phyloP scores from a whole-genome alignment of 2,797 vertebrate species.

The Eulemur mongoz region DNA sequence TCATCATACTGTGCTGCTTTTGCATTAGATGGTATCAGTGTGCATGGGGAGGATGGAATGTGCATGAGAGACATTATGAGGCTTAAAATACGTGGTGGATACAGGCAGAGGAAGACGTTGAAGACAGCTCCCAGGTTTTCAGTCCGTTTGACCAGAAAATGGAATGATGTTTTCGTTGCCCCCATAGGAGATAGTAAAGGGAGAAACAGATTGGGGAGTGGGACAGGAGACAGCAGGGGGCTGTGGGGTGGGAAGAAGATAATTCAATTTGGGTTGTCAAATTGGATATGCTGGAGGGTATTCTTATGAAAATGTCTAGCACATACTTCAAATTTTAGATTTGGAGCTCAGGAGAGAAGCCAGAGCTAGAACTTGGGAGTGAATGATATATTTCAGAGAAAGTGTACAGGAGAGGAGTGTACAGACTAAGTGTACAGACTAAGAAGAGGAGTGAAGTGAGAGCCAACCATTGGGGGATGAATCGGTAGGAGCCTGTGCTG shows the following conservation, averaged over 20 bases:
- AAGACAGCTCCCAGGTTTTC: neutral
- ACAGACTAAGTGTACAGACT: neutral
- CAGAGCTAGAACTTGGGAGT: neutral
- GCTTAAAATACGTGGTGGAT: neutral
- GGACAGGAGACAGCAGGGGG: neutral
- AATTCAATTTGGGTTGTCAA: neutral
- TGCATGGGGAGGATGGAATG: neutral
- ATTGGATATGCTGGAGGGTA: neutral
- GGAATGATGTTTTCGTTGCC: neutral
- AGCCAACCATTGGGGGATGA: neutral
- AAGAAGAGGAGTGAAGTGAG: neutral
- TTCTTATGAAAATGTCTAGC: neutral
- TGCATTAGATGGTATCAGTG: neutral
- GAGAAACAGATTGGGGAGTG: neutral
- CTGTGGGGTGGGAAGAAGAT: neutral
- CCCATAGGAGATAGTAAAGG: neutral
- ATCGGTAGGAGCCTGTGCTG: neutral
- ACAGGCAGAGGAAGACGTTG: neutral
- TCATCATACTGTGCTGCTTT: neutral
- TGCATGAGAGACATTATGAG: neutral
- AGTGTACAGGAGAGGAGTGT: neutral
- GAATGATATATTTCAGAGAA: neutral
- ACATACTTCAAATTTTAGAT: neutral
- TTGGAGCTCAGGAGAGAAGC: slow-evolving; percentile 21
- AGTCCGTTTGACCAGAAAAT: neutral